phyloP scores from a whole-genome alignment of 2,113 vertebrate species.

The Protomyctophum bolini region DNA sequence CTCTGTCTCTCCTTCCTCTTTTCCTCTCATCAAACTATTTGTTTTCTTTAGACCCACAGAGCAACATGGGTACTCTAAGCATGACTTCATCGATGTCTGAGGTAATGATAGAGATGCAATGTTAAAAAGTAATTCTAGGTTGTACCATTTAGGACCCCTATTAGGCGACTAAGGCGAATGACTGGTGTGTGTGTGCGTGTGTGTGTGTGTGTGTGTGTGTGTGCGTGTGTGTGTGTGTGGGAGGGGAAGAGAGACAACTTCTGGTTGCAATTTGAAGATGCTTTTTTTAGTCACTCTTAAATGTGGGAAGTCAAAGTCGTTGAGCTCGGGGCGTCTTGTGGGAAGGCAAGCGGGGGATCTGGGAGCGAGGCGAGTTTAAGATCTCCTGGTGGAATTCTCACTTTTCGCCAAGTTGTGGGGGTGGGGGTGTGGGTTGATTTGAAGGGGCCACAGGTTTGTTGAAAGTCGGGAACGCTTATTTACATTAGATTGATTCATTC shows the following conservation, averaged over 20 bases:
- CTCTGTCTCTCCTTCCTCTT: background rate
- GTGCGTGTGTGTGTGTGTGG: background rate
- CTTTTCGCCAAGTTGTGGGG: constrained; percentile 43
- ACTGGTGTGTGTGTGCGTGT: constrained; percentile 24
- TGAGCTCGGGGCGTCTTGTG: constrained; percentile 71
- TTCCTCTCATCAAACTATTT: background rate
- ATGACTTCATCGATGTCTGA: constrained; percentile 21
- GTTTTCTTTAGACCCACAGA: constrained; percentile 51
- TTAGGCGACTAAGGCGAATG: constrained; percentile 25
- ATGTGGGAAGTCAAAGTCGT: constrained; percentile 81
- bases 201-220: constrained; percentile 21
- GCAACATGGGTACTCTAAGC: constrained; percentile 33
- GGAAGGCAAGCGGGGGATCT: constrained; percentile 65
- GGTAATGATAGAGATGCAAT: constrained; percentile 46
- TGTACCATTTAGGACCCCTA: constrained; percentile 62
- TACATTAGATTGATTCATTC: constrained; percentile 74
- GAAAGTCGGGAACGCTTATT: constrained; percentile 75
- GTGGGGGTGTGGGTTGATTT: constrained; percentile 39
- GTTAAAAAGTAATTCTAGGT: constrained; percentile 40
- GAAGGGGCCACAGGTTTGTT: constrained; percentile 62
- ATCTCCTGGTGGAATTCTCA: constrained; percentile 70
- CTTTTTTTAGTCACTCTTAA: constrained; percentile 82
- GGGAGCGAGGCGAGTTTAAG: constrained; percentile 56
- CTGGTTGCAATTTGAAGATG: constrained; percentile 82
- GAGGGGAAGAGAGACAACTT: constrained; percentile 65